phyloP scores from a whole-genome alignment of 1,140 invertebrate genomes.

The Trichogramma pretiosum region DNA sequence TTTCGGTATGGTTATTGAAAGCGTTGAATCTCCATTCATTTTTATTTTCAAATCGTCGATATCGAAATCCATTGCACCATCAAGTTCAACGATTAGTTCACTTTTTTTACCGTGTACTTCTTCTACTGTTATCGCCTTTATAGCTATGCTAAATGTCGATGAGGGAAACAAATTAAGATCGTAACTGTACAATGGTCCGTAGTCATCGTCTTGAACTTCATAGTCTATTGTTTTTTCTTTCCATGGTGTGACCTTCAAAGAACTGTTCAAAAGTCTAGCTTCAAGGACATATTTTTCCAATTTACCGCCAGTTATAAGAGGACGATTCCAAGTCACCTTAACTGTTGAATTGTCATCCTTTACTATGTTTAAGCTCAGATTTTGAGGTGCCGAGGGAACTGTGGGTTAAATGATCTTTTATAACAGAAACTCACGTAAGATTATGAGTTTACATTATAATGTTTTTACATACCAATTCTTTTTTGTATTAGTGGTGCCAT shows the following conservation, averaged over 20 bases:
- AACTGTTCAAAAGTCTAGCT: not conserved
- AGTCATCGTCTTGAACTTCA: conserved; percentile 1
- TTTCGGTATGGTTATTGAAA: conserved; percentile 22
- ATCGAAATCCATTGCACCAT: conserved; percentile 19
- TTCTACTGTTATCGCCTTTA: conserved; percentile 15
- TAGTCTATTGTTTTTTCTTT: not conserved
- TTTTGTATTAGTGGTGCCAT: too few relatives aligned
- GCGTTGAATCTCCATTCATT: conserved; percentile 9
- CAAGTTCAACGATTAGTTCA: not conserved
- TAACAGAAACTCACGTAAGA: too few relatives aligned
- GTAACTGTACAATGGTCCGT: conserved; percentile 9
- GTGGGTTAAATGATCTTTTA: not conserved
- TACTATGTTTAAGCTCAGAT: not conserved
- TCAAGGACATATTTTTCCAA: conserved; percentile 15
- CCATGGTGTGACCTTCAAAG: conserved; percentile 6
- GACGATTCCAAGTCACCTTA: conserved; percentile 22
- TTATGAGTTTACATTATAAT: too few relatives aligned
- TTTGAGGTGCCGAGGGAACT: not conserved
- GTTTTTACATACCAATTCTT: too few relatives aligned
- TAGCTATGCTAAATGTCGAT: conserved; percentile 15
- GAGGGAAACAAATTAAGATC: conserved; percentile 20
- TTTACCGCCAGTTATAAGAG: conserved; percentile 15
- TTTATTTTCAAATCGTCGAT: not conserved
- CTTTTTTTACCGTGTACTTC: not conserved
- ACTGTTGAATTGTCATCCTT: conserved; percentile 1